Conservation (phyloP, 2,113 vertebrate genomes). For the Ophthalmolycus amberensis region DNA sequence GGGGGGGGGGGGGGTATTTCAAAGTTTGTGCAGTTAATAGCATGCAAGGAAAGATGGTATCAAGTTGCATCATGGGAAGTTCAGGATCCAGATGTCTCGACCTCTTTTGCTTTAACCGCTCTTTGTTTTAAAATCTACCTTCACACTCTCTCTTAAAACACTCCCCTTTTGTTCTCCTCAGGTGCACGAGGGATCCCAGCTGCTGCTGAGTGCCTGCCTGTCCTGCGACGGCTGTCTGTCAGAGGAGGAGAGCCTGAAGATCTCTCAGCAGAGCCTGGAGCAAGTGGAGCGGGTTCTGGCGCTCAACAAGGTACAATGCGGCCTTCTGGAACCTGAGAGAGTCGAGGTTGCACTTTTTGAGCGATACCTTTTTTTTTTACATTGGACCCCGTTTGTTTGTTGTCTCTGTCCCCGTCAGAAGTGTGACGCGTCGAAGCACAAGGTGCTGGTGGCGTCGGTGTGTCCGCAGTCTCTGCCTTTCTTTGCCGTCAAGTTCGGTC, state of each 20-base stretch:
- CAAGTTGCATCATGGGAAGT: not conserved
- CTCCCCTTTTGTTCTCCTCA: conserved; percentile 45
- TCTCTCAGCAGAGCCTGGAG: conserved; percentile 91
- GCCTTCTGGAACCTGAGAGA: not conserved
- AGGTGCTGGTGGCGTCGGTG: conserved; percentile 78
- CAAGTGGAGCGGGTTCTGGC: conserved; percentile 87
- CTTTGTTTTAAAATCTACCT: not conserved
- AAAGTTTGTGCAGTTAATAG: not conserved
- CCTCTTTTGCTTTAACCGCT: not conserved
- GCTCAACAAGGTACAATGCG: conserved; percentile 89
- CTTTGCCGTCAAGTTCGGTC: conserved; percentile 91
- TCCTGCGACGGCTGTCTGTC: conserved; percentile 94
- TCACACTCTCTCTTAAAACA: not conserved
- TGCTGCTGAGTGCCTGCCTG: conserved; percentile 93
- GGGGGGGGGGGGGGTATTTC: too few species aligned
- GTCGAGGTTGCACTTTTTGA: not conserved
- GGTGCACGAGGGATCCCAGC: conserved; percentile 85
- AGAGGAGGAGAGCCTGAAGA: conserved; percentile 87
- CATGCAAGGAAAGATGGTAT: not conserved
- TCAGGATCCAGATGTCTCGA: not conserved
- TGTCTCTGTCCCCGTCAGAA: conserved; percentile 73
- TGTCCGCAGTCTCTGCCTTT: conserved; percentile 85
- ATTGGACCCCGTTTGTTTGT: not conserved
- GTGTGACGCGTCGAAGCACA: conserved; percentile 82
- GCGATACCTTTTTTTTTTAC: not conserved